A percentile compares a stretch with the other conserved stretches of the same genome.
Evolutionary conservation across 1,140 invertebrate species (phyloP).

Genomic region (Sinonovacula constricta): DNA sequence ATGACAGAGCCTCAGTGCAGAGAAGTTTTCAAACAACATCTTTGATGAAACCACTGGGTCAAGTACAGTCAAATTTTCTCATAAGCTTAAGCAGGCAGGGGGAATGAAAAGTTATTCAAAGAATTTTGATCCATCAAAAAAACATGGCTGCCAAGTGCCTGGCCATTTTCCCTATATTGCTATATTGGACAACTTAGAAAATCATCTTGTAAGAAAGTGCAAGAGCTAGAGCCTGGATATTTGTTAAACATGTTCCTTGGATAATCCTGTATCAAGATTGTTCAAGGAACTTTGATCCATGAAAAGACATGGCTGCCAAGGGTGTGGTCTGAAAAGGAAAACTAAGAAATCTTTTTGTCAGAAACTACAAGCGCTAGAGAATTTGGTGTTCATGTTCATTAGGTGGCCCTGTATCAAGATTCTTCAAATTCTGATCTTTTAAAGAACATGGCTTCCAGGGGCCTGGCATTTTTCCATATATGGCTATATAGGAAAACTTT

Average conservation of each 20-base stretch:
- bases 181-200: background rate
- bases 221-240: background rate
- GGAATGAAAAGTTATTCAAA: background rate
- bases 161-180: too few species aligned
- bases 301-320: background rate
- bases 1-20: too few species aligned
- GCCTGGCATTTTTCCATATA: too few species aligned
- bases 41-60: background rate
- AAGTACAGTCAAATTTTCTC: background rate
- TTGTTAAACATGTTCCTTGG: background rate
- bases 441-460: too few species aligned
- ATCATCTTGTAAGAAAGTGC: background rate
- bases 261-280: background rate
- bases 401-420: too few species aligned
- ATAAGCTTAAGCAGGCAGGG: background rate
- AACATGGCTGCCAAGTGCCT: background rate
- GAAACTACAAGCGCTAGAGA: too few species aligned
- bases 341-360: too few species aligned
- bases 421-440: too few species aligned
- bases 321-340: too few species aligned
- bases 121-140: background rate
- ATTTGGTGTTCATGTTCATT: too few species aligned
- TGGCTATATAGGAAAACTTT: too few species aligned
- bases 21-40: conserved; percentile 1
- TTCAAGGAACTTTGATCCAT: background rate